Evolutionary conservation across 23 tunicate species (phyloP).

Genomic region (Ciona savignyi): DNA sequence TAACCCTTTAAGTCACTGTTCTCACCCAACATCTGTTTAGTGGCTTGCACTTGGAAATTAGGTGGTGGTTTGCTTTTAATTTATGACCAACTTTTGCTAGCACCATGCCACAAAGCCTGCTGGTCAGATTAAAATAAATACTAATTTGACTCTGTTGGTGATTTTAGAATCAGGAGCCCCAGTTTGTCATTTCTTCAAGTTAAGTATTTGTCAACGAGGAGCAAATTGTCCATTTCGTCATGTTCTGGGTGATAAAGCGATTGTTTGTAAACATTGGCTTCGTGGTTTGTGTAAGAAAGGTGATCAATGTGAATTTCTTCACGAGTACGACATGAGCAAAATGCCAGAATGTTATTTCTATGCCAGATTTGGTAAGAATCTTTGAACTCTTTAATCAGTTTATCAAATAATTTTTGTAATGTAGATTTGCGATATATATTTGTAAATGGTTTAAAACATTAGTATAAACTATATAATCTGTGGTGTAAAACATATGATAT

Average conservation of each 20-base stretch:
- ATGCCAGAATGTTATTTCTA: slow-evolving; percentile 99
- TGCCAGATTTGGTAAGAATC: slow-evolving; percentile 80
- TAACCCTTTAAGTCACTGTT: too few species aligned
- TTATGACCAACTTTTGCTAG: background rate
- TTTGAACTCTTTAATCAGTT: too few species aligned
- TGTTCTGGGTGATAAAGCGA: slow-evolving; percentile 82
- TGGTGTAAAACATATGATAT: background rate
- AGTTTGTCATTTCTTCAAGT: slow-evolving; percentile 91
- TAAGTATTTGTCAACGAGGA: slow-evolving; percentile 74
- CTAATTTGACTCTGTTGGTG: background rate
- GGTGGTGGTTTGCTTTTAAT: too few species aligned
- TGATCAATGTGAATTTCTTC: slow-evolving; percentile 98
- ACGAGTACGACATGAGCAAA: slow-evolving; percentile 99
- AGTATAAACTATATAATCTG: background rate
- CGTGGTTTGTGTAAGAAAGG: slow-evolving; percentile 98
- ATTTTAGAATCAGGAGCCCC: slow-evolving; percentile 97
- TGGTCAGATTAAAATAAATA: background rate
- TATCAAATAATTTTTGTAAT: too few species aligned
- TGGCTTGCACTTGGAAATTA: too few species aligned
- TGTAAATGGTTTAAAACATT: background rate
- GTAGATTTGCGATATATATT: too few species aligned
- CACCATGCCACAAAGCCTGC: background rate
- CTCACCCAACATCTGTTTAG: too few species aligned
- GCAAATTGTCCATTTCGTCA: slow-evolving; percentile 97
- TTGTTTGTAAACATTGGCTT: slow-evolving; percentile 99